Percentiles rank a stretch among this genome's conserved stretches.
Evolutionary conservation across 2,888 invertebrate genomes (phyloP).

Genomic region (Microplitis deprimator): DNA sequence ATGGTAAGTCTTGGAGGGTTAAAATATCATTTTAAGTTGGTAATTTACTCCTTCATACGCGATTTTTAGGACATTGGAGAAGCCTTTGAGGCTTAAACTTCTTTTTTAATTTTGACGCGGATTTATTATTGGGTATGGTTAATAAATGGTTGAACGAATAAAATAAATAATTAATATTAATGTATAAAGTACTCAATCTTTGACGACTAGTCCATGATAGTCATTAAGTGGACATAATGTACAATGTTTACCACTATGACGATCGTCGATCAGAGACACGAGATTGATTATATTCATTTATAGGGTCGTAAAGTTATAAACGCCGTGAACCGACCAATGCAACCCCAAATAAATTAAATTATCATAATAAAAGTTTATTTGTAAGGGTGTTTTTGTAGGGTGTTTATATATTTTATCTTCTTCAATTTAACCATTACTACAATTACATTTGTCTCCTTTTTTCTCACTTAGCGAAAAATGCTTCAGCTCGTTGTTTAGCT

Average conservation of each 20-base stretch:
- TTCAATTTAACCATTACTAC: not conserved
- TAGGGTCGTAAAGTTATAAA: conserved; percentile 33
- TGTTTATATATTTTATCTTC: conserved; percentile 10
- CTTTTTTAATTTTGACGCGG: no score
- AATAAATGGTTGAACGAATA: not conserved
- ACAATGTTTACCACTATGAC: conserved; percentile 66
- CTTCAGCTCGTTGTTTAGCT: not conserved
- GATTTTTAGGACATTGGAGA: no score
- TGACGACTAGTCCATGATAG: conserved; percentile 14
- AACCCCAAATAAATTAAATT: conserved; percentile 69
- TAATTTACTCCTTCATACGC: no score
- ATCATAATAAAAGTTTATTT: conserved; percentile 65
- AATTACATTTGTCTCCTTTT: not conserved
- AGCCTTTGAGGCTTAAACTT: no score
- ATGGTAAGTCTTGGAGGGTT: no score
- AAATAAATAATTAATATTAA: conserved; percentile 9
- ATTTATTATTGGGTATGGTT: no score
- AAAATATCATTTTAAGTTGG: no score
- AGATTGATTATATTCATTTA: conserved; percentile 40
- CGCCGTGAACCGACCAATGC: conserved; percentile 66
- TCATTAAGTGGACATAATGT: conserved; percentile 65
- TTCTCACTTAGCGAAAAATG: not conserved
- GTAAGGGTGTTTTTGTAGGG: conserved; percentile 14
- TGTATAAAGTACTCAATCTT: not conserved
- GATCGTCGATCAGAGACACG: conserved; percentile 63